These are phyloP conservation scores for Boloria euphrosyne DNA, from an alignment of 2,888 invertebrate genomes.

Conservation along the genomic window DNA sequence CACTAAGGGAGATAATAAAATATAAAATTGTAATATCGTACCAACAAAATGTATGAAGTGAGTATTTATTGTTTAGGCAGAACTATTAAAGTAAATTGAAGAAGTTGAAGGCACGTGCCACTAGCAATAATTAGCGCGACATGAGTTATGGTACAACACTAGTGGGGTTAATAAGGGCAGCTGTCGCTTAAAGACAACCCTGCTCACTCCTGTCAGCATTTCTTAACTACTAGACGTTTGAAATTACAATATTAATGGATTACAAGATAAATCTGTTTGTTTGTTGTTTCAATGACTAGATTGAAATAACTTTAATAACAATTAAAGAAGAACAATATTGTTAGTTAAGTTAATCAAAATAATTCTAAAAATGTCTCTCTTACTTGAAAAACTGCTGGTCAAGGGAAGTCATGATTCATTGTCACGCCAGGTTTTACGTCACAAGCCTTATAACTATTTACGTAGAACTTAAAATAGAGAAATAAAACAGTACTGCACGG, in stretches of 20 bases:
- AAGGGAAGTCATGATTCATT: slow-evolving; percentile 11
- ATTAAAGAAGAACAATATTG: no score
- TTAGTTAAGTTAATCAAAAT: no score
- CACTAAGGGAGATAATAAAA: no score
- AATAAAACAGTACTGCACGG: background rate
- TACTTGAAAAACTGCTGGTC: slow-evolving; percentile 1
- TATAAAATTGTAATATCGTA: no score
- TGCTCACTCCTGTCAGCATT: slow-evolving; percentile 50
- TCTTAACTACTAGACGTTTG: slow-evolving; percentile 12
- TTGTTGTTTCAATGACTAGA: background rate
- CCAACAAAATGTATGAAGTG: no score
- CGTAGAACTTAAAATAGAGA: slow-evolving; percentile 20
- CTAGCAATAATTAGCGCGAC: slow-evolving; percentile 65
- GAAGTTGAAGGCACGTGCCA: slow-evolving; percentile 38
- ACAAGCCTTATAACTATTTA: slow-evolving; percentile 11
- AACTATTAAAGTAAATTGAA: slow-evolving; percentile 16
- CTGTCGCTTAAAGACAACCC: slow-evolving; percentile 43
- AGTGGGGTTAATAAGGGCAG: slow-evolving; percentile 73
- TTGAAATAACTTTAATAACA: no score
- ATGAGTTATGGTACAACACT: slow-evolving; percentile 65
- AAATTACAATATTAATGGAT: slow-evolving; percentile 3
- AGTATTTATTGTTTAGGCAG: background rate
- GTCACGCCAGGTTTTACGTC: slow-evolving; percentile 20
- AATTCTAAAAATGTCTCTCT: background rate
- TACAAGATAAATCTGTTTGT: background rate